These are phyloP conservation scores for Lydus trimaculatus DNA, from an alignment of 2,888 invertebrate species.

Conservation along the genomic window DNA sequence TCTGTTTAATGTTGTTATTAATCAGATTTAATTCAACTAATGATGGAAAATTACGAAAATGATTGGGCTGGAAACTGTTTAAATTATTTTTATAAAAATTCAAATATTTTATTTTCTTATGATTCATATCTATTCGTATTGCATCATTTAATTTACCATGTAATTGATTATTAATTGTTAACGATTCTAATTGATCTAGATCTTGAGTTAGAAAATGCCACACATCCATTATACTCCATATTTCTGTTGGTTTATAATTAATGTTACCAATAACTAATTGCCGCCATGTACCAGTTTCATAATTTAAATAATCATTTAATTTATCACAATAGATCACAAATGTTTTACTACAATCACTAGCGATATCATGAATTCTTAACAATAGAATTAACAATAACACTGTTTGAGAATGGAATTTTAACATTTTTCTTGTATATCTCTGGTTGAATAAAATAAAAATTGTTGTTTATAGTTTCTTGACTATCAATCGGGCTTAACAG, in stretches of 20 bases:
- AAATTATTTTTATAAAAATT: slow-evolving; percentile 14
- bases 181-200: not conserved
- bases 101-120: slow-evolving; percentile 3
- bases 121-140: not conserved
- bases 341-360: not conserved
- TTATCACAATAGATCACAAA: not conserved
- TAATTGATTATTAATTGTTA: slow-evolving; percentile 8
- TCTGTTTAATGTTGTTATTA: slow-evolving; percentile 5
- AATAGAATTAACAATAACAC: too few relatives aligned
- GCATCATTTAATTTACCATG: not conserved
- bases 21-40: slow-evolving; percentile 2
- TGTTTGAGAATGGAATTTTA: too few relatives aligned
- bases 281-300: not conserved
- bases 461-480: too few relatives aligned
- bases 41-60: not conserved
- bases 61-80: not conserved
- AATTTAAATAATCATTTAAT: slow-evolving; percentile 6
- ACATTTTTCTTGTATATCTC: too few relatives aligned
- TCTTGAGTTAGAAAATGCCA: not conserved
- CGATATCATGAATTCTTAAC: not conserved
- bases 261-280: not conserved
- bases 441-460: too few relatives aligned
- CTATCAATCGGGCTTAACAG: too few relatives aligned
- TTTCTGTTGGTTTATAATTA: not conserved
- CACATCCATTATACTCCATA: not conserved